Evolutionary conservation across 2,113 vertebrate species (phyloP).

Genomic region (Vulpes lagopus): DNA sequence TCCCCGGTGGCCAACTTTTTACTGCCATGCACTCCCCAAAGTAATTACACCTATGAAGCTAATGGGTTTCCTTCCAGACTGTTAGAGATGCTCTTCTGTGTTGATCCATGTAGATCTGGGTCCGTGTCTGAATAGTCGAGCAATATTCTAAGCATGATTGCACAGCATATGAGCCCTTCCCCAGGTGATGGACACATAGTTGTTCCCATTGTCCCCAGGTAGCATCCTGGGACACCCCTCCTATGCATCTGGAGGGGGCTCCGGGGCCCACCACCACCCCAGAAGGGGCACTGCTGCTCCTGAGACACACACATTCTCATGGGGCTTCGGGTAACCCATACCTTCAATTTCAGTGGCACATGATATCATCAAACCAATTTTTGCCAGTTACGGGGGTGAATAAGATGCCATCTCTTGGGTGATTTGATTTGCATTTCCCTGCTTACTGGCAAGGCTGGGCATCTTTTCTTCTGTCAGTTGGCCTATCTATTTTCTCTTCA

Average conservation of each 20-base stretch:
- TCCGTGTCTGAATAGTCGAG: background rate
- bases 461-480: background rate
- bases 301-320: background rate
- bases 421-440: background rate
- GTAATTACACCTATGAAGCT: background rate
- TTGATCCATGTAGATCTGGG: no score
- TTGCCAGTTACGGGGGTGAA: background rate
- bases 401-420: background rate
- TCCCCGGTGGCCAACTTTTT: background rate
- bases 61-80: background rate
- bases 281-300: no score
- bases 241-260: background rate
- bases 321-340: rapidly evolving
- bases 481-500: background rate
- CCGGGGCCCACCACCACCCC: background rate
- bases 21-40: background rate
- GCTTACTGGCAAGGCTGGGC: background rate
- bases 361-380: background rate
- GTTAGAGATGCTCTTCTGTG: background rate
- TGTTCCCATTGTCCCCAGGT: rapidly evolving
- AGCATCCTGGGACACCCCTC: rapidly evolving
- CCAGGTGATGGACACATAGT: rapidly evolving
- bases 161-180: no score
- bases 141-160: no score
- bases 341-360: background rate